Base-by-base conservation (phyloP, 2,113 vertebrate species). In the Pseudois nayaur region DNA sequence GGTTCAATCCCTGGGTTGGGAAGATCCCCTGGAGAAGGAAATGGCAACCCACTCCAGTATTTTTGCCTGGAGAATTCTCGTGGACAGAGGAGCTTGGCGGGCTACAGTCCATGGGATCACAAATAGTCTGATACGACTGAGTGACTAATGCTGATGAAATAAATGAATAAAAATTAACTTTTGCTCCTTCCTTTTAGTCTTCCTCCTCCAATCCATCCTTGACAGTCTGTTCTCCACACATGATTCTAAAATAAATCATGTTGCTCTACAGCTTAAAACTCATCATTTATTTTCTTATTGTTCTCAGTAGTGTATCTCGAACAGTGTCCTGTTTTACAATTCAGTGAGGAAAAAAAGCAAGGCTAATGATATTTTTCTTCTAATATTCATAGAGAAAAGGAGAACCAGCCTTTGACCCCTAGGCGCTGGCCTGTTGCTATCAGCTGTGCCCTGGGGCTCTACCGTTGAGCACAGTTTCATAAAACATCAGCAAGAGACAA, bases 341-440 rank as follows among this genome's bases (percentile, higher is more conserved):
- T 21, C 52, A 94, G 45, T 33, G 54, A 86, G 48, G 45, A 15
- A 36, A 74, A 50, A 74, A 74, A 95, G 14, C 52, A 50, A 81
- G 8, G 29, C 29, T 64, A 57, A 33, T 83, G 23, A 78, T 55
- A 21, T 33, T 93, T 97, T 95, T 87, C 45, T 81, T 81, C 67
- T 60, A 60, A 93, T 87, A 84, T 59, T 50, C 19, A 29, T 52
- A 83, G 62, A 93, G 57, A 85, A 87, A 21, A 48, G 89, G 21
- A 48, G 64, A 59, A 88, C 27, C 13, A 74, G 40, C n/a, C 17
- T 9, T 86, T 43, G 31, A n/a, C 21, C 50, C 52, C 29, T 31
- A 71, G 67, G 36, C 83, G 5, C 79, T 91, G 19, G 16, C 43
- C 50, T 87, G n/a, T 48, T 62, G 6, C 31, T 57, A 33, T 52